These are phyloP conservation scores for Andrena flavipes DNA, from an alignment of 2,888 invertebrate species.

Conservation along the genomic window DNA sequence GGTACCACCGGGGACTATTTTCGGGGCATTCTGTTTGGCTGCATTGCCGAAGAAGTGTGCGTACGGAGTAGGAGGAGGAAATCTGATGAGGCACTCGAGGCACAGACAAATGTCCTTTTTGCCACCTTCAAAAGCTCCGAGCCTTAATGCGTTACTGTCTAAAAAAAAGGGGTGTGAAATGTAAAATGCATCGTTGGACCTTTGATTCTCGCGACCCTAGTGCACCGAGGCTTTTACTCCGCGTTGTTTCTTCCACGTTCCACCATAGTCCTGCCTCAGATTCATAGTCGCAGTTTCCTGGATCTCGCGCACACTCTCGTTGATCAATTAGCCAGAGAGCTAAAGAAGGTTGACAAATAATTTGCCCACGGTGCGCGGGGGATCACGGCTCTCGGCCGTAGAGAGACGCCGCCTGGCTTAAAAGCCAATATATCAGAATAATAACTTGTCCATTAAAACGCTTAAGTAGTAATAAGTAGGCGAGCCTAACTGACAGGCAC, in stretches of 20 bases:
- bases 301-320: not conserved
- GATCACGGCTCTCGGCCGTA: conserved; percentile 58
- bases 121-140: no score
- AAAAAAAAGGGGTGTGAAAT: no score
- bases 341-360: conserved; percentile 65
- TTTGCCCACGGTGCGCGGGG: conserved; percentile 53
- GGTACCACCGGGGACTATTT: no score
- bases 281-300: not conserved
- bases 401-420: conserved; percentile 72
- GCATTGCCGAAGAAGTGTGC: not conserved
- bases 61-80: not conserved
- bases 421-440: conserved; percentile 82
- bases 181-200: no score
- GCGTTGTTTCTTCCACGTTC: not conserved
- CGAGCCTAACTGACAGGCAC: conserved; percentile 81
- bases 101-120: no score
- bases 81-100: not conserved
- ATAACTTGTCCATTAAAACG: conserved; percentile 84
- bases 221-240: not conserved
- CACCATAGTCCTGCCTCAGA: not conserved
- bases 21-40: no score
- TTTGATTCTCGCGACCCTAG: no score
- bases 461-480: conserved; percentile 84
- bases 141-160: no score
- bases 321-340: conserved; percentile 65